These are phyloP conservation scores for Poeciliopsis turrubarensis DNA, from an alignment of 2,113 vertebrate genomes.

Conservation along the genomic window DNA sequence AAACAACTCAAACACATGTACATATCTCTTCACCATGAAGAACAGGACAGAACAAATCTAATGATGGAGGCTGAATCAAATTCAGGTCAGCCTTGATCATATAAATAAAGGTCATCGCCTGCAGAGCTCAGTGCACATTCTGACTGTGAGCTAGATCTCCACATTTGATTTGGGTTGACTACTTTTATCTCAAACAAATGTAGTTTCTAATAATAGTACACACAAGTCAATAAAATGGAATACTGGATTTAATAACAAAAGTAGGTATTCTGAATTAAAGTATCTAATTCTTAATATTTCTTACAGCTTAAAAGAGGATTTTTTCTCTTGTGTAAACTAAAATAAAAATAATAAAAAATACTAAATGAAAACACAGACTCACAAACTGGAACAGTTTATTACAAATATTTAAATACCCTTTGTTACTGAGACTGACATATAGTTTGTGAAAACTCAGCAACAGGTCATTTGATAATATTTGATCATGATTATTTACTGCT, in stretches of 20 bases:
- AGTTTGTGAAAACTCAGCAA: not conserved
- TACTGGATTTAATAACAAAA: not conserved
- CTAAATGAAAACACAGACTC: too few relatives aligned
- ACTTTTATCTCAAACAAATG: conserved; percentile 8
- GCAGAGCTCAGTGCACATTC: conserved; percentile 24
- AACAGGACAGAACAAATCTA: conserved; percentile 43
- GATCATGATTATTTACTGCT: not conserved
- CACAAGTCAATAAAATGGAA: not conserved
- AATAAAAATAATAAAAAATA: not conserved
- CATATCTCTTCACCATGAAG: conserved; percentile 6
- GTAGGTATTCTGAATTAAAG: not conserved
- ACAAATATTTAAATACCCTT: too few relatives aligned
- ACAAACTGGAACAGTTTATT: not conserved
- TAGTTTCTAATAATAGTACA: conserved; percentile 7
- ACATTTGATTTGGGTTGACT: conserved; percentile 34
- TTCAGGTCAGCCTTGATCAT: conserved; percentile 42
- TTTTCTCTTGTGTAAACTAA: not conserved
- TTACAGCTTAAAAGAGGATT: not conserved
- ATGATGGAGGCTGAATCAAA: conserved; percentile 22
- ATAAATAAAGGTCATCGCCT: conserved; percentile 30
- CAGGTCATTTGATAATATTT: not conserved
- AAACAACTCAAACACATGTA: conserved; percentile 45
- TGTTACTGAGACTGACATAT: too few relatives aligned
- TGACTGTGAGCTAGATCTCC: conserved; percentile 58
- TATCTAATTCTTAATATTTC: not conserved